Evolutionary conservation across 2,888 invertebrate genomes (phyloP), one percentile per base, ranked within the genome.

Genomic region (Cordylochernes scorpioides): DNA sequence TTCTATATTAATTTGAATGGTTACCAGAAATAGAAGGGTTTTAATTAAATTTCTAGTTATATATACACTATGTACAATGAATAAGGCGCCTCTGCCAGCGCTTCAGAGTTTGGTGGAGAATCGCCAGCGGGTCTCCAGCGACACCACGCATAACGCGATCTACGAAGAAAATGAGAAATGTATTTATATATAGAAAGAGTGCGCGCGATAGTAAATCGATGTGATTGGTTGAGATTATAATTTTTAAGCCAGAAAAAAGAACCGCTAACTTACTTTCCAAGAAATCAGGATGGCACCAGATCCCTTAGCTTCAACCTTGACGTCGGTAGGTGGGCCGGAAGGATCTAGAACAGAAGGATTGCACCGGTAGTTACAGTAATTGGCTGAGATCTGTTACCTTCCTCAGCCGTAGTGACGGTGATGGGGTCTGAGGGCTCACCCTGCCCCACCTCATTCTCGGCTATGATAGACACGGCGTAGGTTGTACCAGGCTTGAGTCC

Each of bases 371-470:
- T 8, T 19, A 19, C 8, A 17, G 6, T n/a, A 6, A 5, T 16
- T 16, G 5, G n/a, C n/a, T n/a, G n/a, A n/a, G 3, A 6, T 13
- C 16, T 13, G 4, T 3, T 14, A 34, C 37, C 34, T 42, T 44
- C 44, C 31, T 43, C 42, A 22, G 42, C 43, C 1, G 44, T 44
- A 2, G 30, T 21, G 14, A 44, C 34, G 7, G 28, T 32, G 5
- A 43, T 28, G 4, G 33, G 29, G 5, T 39, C 34, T 1, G 42
- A 39, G 5, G 44, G 38, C 24, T 34, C 30, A 5, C 44, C 38
- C n/a, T 37, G 35, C 3, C 44, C 44, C 15, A 44, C 41, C 16
- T 42, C 42, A 25, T 44, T 44, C 25, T 43, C 43, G 4, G 41
- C 43, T 1, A 42, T 24, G 5, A 43, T 33, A n/a, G 38, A 38